Conservation (phyloP, 1,140 invertebrate species). For the Drosophila tristis region DNA sequence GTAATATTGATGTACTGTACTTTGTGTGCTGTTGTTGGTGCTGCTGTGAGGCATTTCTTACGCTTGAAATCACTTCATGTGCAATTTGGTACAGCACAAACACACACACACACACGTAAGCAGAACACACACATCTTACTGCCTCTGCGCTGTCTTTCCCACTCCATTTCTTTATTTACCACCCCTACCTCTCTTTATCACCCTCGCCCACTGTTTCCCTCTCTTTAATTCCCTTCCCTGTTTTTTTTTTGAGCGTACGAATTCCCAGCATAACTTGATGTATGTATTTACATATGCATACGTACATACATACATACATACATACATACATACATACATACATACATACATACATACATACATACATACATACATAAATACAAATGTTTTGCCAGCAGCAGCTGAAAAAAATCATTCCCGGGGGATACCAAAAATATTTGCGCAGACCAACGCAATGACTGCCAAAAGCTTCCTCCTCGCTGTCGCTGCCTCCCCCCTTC, state of each 20-base stretch:
- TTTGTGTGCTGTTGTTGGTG: slow-evolving; percentile 1
- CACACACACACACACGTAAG: slow-evolving; percentile 14
- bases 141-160: too few species aligned
- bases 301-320: slow-evolving; percentile 18
- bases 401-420: slow-evolving; percentile 60
- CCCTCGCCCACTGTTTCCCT: slow-evolving; percentile 1
- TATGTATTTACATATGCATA: slow-evolving; percentile 54
- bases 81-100: slow-evolving; percentile 71
- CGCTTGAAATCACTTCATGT: slow-evolving; percentile 81
- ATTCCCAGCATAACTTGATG: slow-evolving; percentile 75
- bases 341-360: slow-evolving; percentile 40
- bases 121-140: slow-evolving; percentile 1
- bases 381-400: slow-evolving; percentile 43
- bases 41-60: slow-evolving; percentile 63
- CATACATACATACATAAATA: slow-evolving; percentile 4
- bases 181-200: slow-evolving; percentile 18
- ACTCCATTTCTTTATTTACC: slow-evolving; percentile 7
- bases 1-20: slow-evolving; percentile 61
- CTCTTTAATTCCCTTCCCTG: slow-evolving; percentile 31
- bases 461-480: slow-evolving; percentile 44
- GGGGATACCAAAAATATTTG: slow-evolving; percentile 71
- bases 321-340: too few species aligned
- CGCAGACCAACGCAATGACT: slow-evolving; percentile 69
- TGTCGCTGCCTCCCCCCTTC: slow-evolving; percentile 7
- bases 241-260: slow-evolving; percentile 42